Base-by-base conservation (phyloP, 2,113 vertebrate genomes). In the Labeo catla region DNA sequence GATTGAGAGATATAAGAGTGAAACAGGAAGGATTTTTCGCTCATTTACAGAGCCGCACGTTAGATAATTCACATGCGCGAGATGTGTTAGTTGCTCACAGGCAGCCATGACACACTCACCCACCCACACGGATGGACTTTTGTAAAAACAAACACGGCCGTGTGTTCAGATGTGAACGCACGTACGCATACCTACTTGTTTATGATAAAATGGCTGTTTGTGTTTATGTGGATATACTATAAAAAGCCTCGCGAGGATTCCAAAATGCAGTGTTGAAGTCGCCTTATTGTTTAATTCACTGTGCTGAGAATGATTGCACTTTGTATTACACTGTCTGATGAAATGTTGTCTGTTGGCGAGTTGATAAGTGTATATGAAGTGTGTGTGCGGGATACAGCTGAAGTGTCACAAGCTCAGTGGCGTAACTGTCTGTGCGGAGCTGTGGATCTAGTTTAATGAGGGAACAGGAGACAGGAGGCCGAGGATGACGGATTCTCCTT, bases 21-120 rank as follows among this genome's bases (percentile, higher is more conserved):
- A 91, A 92, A 90, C 85, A 91, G 93, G 93, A 94, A 91, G 91
- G 90, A 54, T 74, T 86, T 78, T 86, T 86, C 76, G 4, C 77
- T 49, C 57, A 34, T 92, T 92, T 89, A 91, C 91, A 89, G 86
- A 92, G 28, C 57, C 21, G 21, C 92, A 89, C 90, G 89, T 90
- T 89, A 93, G 84, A 85, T 65, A 15, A 73, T 59, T 74, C 82
- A 21, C 52, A 45, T 66, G 47, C 81, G 28, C 73, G 39, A 19
- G 65, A 52, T 76, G 50, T 54, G 15, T 73, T 57, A 39, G 34
- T 61, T n/a, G 23, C 54, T 72, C 34, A 57, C 65, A 72, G 50
- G 16, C 66, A 59, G 8, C 3, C 82, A 73, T n/a, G 50, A 39
- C 8, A 83, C 79, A 72, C 5, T 2, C 66, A 21, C 15, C 73